phyloP scores from a whole-genome alignment of 2,113 vertebrate species.

The Nannobrachium achirus region DNA sequence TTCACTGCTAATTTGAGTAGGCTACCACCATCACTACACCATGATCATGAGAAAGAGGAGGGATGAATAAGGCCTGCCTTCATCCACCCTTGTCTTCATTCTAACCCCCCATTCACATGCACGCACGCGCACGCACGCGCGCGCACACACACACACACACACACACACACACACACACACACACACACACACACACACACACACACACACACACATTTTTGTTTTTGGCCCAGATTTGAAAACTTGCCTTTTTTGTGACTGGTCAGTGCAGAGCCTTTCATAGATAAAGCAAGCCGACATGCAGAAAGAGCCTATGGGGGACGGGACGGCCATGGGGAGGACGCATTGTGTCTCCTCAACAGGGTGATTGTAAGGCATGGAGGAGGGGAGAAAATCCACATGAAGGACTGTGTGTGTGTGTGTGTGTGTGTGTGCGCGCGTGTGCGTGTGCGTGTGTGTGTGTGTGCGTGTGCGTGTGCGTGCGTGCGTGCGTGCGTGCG shows the following conservation, averaged over 20 bases:
- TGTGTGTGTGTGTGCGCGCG: neutral
- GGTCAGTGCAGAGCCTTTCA: slow-evolving; percentile 72
- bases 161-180: slow-evolving; percentile 5
- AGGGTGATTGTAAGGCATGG: slow-evolving; percentile 69
- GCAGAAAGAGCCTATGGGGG: slow-evolving; percentile 64
- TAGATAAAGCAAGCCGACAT: slow-evolving; percentile 69
- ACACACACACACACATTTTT: too few species aligned
- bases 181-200: slow-evolving; percentile 1
- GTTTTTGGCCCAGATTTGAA: slow-evolving; percentile 68
- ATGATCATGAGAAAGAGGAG: neutral
- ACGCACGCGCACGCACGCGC: neutral
- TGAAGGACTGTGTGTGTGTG: slow-evolving; percentile 59
- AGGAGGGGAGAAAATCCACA: slow-evolving; percentile 69
- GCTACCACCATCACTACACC: neutral
- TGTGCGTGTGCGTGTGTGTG: neutral
- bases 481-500: neutral
- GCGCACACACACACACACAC: slow-evolving; percentile 1
- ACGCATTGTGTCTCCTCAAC: slow-evolving; percentile 73
- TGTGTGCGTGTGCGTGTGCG: slow-evolving; percentile 29
- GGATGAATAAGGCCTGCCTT: neutral
- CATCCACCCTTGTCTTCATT: slow-evolving; percentile 55
- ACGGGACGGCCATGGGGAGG: slow-evolving; percentile 59
- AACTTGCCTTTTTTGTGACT: slow-evolving; percentile 78
- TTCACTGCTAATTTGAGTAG: slow-evolving; percentile 9
- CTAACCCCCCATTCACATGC: slow-evolving; percentile 37